Evolutionary conservation across 2,113 vertebrate species (phyloP).

Genomic region (Zingel zingel): DNA sequence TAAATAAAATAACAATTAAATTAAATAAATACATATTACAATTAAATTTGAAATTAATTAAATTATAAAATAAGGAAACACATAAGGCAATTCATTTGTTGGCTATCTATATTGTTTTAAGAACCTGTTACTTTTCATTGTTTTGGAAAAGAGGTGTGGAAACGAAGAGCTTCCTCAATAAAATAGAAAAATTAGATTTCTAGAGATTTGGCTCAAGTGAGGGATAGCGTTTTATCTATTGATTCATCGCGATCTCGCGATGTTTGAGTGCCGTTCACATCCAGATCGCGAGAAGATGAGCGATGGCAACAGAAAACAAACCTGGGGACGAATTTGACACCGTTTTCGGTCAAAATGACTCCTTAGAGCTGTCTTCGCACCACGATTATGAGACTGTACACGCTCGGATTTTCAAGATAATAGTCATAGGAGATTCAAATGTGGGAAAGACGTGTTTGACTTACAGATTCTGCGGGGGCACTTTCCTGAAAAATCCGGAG

Average conservation of each 20-base stretch:
- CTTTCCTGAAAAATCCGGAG: conserved; percentile 83
- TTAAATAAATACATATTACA: background rate
- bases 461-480: conserved; percentile 83
- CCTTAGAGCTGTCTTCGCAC: conserved; percentile 61
- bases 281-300: conserved; percentile 74
- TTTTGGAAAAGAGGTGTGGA: background rate
- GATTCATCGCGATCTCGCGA: conserved; percentile 72
- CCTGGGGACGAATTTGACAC: conserved; percentile 70
- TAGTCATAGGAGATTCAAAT: conserved; percentile 84
- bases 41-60: background rate
- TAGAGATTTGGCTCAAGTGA: background rate
- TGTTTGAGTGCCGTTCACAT: conserved; percentile 24
- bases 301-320: conserved; percentile 82
- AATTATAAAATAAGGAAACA: background rate
- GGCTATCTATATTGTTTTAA: background rate
- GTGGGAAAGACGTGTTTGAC: conserved; percentile 85
- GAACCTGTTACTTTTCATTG: background rate
- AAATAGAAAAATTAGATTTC: background rate
- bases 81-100: no score
- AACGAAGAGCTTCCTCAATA: background rate
- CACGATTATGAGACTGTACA: conserved; percentile 55
- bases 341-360: conserved; percentile 66
- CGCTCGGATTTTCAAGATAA: conserved; percentile 82
- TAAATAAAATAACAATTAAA: background rate
- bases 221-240: background rate